These are phyloP conservation scores for Burhinus oedicnemus DNA, from an alignment of 2,113 vertebrate species.

Conservation along the genomic window DNA sequence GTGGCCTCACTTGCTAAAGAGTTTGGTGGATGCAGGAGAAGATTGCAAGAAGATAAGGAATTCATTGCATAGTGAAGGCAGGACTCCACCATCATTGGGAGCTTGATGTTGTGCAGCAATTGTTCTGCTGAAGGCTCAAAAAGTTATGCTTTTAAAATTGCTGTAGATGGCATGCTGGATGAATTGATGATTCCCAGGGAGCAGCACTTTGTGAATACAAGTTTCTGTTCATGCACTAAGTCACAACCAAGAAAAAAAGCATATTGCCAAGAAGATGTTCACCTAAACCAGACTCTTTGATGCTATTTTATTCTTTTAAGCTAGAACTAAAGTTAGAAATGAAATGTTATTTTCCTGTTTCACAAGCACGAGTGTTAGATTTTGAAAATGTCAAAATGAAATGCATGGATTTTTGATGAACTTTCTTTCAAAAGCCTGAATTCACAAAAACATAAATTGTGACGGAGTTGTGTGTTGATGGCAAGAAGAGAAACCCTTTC, in stretches of 20 bases:
- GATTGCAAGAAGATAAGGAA: not conserved
- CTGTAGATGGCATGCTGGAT: not conserved
- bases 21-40: not conserved
- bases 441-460: not conserved
- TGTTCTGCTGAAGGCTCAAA: not conserved
- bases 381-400: not conserved
- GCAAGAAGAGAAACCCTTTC: not conserved
- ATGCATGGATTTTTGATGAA: not conserved
- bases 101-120: not conserved
- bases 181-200: not conserved
- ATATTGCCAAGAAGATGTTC: not conserved
- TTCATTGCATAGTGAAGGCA: not conserved
- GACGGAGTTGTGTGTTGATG: not conserved
- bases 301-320: not conserved
- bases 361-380: not conserved
- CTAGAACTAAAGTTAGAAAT: not conserved
- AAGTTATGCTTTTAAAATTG: not conserved
- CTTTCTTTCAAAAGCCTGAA: not conserved
- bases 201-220: not conserved
- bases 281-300: not conserved
- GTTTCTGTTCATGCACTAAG: not conserved
- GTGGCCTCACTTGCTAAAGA: not conserved
- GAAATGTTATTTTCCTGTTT: not conserved
- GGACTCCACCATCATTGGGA: not conserved
- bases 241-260: not conserved